Conservation (phyloP, 1,140 invertebrate genomes). For the Drosophila santomea region DNA sequence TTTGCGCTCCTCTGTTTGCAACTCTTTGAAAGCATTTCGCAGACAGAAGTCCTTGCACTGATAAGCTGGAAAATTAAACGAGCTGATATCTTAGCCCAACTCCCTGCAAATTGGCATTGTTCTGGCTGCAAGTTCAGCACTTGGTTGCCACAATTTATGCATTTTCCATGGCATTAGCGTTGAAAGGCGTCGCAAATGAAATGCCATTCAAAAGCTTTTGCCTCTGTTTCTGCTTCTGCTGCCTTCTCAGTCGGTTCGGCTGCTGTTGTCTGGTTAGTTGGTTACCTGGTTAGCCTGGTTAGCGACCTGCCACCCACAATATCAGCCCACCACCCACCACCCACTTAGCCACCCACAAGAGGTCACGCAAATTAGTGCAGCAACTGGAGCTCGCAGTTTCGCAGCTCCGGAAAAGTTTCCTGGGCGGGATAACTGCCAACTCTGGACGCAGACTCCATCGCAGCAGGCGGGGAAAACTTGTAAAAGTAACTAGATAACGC, state of each 20-base stretch:
- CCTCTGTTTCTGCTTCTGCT: conserved; percentile 11
- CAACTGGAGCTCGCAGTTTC: conserved; percentile 38
- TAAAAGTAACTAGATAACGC: conserved; percentile 76
- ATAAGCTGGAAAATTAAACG: conserved; percentile 41
- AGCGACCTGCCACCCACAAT: not conserved
- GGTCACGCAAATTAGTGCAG: conserved; percentile 78
- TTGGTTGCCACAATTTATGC: conserved; percentile 77
- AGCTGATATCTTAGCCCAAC: conserved; percentile 21
- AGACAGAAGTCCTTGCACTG: conserved; percentile 21
- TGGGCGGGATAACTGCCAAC: conserved; percentile 54
- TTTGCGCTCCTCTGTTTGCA: conserved; percentile 1
- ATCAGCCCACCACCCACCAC: too few species aligned
- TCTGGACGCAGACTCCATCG: conserved; percentile 27
- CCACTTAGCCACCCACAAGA: conserved; percentile 26
- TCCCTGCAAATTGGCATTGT: conserved; percentile 40
- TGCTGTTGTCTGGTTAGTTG: conserved; percentile 47
- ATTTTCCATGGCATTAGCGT: conserved; percentile 79
- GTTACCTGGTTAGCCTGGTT: conserved; percentile 44
- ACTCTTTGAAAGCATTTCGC: conserved; percentile 14
- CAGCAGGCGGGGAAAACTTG: conserved; percentile 61
- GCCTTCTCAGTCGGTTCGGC: conserved; percentile 14
- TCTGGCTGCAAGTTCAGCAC: conserved; percentile 56
- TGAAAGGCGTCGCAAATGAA: conserved; percentile 79
- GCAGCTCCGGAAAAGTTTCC: conserved; percentile 63
- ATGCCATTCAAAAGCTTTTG: conserved; percentile 71